Evolutionary conservation across 2,113 vertebrate genomes (phyloP), one percentile per base, ranked within the genome.

Genomic region (Raja brachyura): DNA sequence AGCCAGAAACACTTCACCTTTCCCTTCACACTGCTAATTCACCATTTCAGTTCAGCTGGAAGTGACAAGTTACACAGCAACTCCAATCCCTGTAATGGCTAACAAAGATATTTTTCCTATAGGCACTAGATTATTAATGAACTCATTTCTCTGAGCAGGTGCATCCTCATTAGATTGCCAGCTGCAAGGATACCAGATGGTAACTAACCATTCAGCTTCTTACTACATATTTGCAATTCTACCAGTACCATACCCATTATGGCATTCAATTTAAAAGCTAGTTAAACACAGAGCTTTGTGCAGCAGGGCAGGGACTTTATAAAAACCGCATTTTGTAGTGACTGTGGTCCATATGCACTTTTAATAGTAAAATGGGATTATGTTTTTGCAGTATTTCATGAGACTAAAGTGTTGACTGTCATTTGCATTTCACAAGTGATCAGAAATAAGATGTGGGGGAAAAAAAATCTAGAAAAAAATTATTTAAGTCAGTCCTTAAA

Each of bases 161-260:
- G 97, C 96, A 97, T 97, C 97, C 97, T 97, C 96, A 97, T 97
- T 97, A 97, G 96, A 94, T 96, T 95, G 96, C 97, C 97, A 98
- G 97, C 96, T 98, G 97, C 96, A 95, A 94, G 96, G 95, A 96
- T 95, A 96, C 96, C 97, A 97, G 96, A 97, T 97, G 96, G 20
- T 56, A 93, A 48, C 63, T 94, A 93, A 85, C 86, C 70, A 93
- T 93, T 74, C 20, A 14, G 56, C 16, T 88, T 54, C 68, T 97
- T 96, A 88, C 94, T 96, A 96, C 96, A 95, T 94, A 96, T 95
- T 95, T 96, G 95, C 94, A 95, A 96, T 95, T 96, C 95, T 93
- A 95, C 48, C 10, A 74, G 66, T 54, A 54, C 68, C 22, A 10
- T 63, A 68, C 63, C 66, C 20, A 73, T 73, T 92, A 48, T 92